These are phyloP conservation scores for Polyommatus iphigenia DNA, from an alignment of 2,888 invertebrate species.

Conservation along the genomic window DNA sequence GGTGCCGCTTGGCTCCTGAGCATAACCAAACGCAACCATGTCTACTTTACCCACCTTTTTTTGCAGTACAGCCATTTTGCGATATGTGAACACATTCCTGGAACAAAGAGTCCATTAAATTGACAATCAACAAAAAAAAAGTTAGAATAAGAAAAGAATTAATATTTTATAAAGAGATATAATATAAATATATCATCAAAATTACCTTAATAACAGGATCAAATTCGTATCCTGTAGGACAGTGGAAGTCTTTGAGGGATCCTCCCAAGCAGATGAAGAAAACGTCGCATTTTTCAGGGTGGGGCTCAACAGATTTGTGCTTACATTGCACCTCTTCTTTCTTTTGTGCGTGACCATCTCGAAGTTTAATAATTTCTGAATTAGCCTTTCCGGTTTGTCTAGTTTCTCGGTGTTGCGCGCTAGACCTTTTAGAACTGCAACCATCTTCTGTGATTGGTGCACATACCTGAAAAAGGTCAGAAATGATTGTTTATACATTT, in stretches of 20 bases:
- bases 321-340: slow-evolving; percentile 3
- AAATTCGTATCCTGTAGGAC: slow-evolving; percentile 50
- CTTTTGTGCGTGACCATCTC: slow-evolving; percentile 4
- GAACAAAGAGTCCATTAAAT: slow-evolving; percentile 37
- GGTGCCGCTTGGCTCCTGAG: neutral
- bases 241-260: slow-evolving; percentile 45
- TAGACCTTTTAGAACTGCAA: slow-evolving; percentile 4
- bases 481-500: slow-evolving; percentile 23
- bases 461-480: slow-evolving; percentile 30
- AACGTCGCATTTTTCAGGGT: slow-evolving; percentile 49
- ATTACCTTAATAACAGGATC: slow-evolving; percentile 44
- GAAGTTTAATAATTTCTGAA: neutral
- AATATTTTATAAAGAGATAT: neutral
- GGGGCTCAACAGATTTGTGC: slow-evolving; percentile 48
- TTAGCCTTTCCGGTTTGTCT: slow-evolving; percentile 27
- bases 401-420: neutral
- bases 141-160: neutral
- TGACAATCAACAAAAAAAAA: neutral
- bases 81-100: slow-evolving; percentile 52
- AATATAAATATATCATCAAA: neutral
- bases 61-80: slow-evolving; percentile 48
- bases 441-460: slow-evolving; percentile 32
- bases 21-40: neutral
- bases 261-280: slow-evolving; percentile 54
- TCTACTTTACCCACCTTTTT: slow-evolving; percentile 30